A percentile compares a stretch with the other conserved stretches of the same genome.
phyloP scores from a whole-genome alignment of 2,888 invertebrate genomes.

The Helobdella robusta region DNA sequence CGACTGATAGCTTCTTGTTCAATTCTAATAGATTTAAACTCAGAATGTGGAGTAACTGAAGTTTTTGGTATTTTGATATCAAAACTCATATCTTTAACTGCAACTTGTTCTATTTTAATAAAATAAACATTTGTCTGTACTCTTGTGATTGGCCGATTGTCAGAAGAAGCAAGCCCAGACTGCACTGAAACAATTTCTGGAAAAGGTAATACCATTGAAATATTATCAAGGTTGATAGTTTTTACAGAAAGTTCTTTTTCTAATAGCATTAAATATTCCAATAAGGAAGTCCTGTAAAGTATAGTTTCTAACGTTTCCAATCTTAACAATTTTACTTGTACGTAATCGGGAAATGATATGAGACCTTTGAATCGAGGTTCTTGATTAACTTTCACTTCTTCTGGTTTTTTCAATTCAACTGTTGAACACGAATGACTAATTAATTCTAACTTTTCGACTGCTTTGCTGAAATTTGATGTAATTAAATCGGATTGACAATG shows the following conservation, averaged over 20 bases:
- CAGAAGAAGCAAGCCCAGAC: neutral
- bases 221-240: conserved; percentile 16
- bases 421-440: conserved; percentile 20
- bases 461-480: conserved; percentile 10
- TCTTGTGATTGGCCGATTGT: conserved; percentile 8
- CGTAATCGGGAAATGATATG: conserved; percentile 18
- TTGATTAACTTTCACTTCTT: conserved; percentile 11
- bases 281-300: conserved; percentile 19
- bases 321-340: conserved; percentile 9
- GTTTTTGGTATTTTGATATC: neutral
- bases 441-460: conserved; percentile 20
- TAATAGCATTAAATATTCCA: conserved; percentile 20
- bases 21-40: neutral
- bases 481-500: conserved; percentile 9
- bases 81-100: neutral
- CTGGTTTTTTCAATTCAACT: conserved; percentile 16
- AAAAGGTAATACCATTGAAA: conserved; percentile 8
- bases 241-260: conserved; percentile 18
- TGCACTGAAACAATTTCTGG: conserved; percentile 18
- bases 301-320: conserved; percentile 18
- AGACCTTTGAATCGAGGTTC: neutral
- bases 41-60: neutral
- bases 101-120: conserved; percentile 12
- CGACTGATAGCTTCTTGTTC: conserved; percentile 1
- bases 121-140: conserved; percentile 21